phyloP scores from a whole-genome alignment of 2,797 vertebrate species.

The Diceros bicornis region DNA sequence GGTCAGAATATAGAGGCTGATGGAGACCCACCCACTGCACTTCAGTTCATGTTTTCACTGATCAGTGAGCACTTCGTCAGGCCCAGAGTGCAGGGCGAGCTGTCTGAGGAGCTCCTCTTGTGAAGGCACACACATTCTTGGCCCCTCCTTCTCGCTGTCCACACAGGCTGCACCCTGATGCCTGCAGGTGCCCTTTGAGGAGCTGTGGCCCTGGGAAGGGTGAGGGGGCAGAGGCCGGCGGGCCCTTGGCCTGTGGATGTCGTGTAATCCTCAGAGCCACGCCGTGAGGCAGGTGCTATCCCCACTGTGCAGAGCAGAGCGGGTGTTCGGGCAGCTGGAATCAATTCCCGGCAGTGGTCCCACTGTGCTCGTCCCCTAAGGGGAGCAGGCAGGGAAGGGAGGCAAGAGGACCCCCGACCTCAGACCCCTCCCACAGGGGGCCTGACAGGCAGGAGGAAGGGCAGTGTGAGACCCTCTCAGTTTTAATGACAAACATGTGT shows the following conservation, averaged over 20 bases:
- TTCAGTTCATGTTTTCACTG: neutral
- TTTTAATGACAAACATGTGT: neutral
- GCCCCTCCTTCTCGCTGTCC: neutral
- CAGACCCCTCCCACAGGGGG: neutral
- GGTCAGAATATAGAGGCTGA: neutral
- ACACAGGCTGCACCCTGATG: neutral
- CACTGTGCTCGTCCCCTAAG: neutral
- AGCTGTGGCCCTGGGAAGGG: neutral
- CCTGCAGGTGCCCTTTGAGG: neutral
- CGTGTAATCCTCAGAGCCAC: neutral
- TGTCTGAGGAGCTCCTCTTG: neutral
- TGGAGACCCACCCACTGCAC: neutral
- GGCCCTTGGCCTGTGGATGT: neutral
- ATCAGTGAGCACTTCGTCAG: neutral
- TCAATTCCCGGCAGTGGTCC: neutral
- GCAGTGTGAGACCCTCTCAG: neutral
- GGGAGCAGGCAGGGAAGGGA: neutral
- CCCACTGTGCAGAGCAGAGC: neutral
- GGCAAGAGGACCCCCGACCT: neutral
- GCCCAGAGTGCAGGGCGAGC: accelerated
- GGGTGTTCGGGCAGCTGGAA: neutral
- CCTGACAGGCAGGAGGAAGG: neutral
- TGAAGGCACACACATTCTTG: neutral
- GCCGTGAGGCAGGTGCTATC: neutral
- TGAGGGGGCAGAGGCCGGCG: neutral